Conservation (phyloP, 2,113 vertebrate species). For the Lophius piscatorius region DNA sequence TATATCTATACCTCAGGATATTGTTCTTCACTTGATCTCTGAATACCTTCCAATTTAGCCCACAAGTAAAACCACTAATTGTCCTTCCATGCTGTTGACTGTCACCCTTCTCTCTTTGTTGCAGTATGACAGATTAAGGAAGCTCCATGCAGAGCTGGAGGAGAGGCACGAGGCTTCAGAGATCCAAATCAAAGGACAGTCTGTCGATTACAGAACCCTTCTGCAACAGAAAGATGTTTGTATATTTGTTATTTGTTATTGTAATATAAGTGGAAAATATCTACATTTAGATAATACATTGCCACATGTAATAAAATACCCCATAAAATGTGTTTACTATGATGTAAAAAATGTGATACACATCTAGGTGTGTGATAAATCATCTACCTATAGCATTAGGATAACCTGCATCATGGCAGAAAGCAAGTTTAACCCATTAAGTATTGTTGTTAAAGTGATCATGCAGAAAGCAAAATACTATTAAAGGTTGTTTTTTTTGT, state of each 20-base stretch:
- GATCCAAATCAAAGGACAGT: slow-evolving; percentile 92
- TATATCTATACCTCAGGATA: not conserved
- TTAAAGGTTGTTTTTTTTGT: too few species aligned
- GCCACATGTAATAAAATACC: not conserved
- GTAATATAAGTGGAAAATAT: not conserved
- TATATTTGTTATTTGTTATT: not conserved
- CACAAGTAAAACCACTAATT: not conserved
- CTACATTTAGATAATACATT: not conserved
- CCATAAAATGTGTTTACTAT: not conserved
- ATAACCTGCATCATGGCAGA: not conserved
- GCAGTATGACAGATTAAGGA: slow-evolving; percentile 90
- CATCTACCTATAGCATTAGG: not conserved
- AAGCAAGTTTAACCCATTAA: not conserved
- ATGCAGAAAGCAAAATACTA: too few species aligned
- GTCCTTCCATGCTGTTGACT: not conserved
- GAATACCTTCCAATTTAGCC: not conserved
- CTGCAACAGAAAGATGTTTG: slow-evolving; percentile 95
- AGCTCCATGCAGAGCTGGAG: slow-evolving; percentile 88
- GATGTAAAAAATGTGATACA: not conserved
- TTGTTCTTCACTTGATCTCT: slow-evolving; percentile 1
- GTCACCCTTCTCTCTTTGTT: slow-evolving; percentile 42
- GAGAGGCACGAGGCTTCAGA: slow-evolving; percentile 94
- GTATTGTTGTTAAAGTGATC: not conserved
- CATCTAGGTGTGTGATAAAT: not conserved
- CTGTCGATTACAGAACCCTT: slow-evolving; percentile 86